These are phyloP conservation scores for Galeopterus variegatus DNA, from an alignment of 2,113 vertebrate species.

Conservation along the genomic window DNA sequence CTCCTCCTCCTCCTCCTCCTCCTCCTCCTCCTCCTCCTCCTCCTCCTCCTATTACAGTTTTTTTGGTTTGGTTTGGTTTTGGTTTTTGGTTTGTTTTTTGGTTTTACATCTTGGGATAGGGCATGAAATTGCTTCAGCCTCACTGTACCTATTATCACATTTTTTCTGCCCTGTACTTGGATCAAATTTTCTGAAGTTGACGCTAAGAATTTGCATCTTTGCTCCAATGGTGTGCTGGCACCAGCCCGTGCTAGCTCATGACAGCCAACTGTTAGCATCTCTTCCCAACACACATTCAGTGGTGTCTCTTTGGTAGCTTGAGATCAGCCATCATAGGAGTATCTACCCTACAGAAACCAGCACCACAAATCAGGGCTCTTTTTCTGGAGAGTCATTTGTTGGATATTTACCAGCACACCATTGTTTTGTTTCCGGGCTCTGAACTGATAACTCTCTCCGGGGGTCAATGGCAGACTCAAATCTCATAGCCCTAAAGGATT, in stretches of 20 bases:
- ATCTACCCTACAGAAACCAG: not conserved
- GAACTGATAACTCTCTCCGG: not conserved
- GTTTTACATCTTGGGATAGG: not conserved
- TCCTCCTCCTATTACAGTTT: not conserved
- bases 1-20: not conserved
- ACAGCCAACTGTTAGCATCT: not conserved
- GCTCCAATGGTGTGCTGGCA: not conserved
- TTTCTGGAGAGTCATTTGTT: not conserved
- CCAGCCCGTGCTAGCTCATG: not conserved
- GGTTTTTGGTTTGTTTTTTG: not conserved
- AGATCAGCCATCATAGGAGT: not conserved
- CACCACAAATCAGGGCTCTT: not conserved
- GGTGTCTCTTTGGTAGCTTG: not conserved
- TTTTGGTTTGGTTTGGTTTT: not conserved
- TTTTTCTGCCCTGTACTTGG: not conserved
- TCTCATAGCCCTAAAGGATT: not conserved
- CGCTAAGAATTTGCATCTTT: not conserved
- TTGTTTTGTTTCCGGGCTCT: not conserved
- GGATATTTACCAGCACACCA: not conserved
- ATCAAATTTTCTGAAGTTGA: constrained; percentile 13
- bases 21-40: not conserved
- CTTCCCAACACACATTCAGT: not conserved
- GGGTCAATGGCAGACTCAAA: not conserved
- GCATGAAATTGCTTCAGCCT: not conserved
- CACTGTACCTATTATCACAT: not conserved